phyloP scores from a whole-genome alignment of 2,888 invertebrate genomes.

The Blastobasis adustella region DNA sequence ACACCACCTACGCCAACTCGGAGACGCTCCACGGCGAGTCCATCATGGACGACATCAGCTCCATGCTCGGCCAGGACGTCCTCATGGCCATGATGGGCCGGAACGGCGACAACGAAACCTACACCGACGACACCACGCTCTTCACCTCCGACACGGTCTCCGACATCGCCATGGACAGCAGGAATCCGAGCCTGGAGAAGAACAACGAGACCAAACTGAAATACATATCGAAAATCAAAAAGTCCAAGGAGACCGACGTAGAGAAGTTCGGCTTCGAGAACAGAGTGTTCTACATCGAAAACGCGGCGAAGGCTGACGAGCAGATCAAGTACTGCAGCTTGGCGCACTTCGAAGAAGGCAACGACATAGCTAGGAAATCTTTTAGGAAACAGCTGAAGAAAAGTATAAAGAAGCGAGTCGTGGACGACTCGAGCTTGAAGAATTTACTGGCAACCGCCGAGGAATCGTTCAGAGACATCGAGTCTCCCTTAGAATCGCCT shows the following conservation, averaged over 20 bases:
- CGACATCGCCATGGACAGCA: constrained; percentile 65
- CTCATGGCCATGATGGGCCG: constrained; percentile 79
- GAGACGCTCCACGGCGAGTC: constrained; percentile 86
- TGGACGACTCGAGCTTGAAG: constrained; percentile 44
- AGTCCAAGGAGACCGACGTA: constrained; percentile 57
- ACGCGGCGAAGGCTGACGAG: constrained; percentile 66
- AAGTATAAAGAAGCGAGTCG: constrained; percentile 56
- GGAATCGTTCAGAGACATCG: constrained; percentile 32
- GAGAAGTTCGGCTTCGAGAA: constrained; percentile 83
- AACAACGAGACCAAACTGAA: constrained; percentile 76
- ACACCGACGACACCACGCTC: constrained; percentile 81
- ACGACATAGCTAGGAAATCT: constrained; percentile 86
- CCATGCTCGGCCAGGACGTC: constrained; percentile 81
- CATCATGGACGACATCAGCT: constrained; percentile 85
- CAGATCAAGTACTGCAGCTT: constrained; percentile 84
- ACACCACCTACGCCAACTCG: constrained; percentile 79
- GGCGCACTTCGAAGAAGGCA: constrained; percentile 88
- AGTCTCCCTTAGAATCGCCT: constrained; percentile 20
- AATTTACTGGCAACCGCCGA: constrained; percentile 48
- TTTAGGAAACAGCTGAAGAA: constrained; percentile 75
- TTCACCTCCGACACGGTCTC: constrained; percentile 76
- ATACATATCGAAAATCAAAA: constrained; percentile 64
- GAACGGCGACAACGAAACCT: constrained; percentile 77
- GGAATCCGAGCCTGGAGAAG: constrained; percentile 72
- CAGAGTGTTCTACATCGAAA: constrained; percentile 78